Evolutionary conservation across 2,113 vertebrate species (phyloP).

Genomic region (Albula goreensis): DNA sequence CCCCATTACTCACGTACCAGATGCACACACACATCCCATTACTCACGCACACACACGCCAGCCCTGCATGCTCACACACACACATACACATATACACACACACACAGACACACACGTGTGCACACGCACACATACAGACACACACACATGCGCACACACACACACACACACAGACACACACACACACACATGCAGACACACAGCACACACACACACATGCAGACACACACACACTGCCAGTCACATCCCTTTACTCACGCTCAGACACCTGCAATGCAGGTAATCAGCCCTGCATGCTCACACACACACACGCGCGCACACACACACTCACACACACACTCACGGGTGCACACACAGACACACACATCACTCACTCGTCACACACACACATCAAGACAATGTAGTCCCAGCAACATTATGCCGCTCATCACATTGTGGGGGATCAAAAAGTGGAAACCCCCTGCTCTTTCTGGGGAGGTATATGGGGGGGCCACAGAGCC

Average conservation of each 20-base stretch:
- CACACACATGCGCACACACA: constrained; percentile 13
- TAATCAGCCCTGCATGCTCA: background rate
- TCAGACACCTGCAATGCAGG: too few species aligned
- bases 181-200: background rate
- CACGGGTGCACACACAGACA: background rate
- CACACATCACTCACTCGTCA: background rate
- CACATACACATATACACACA: background rate
- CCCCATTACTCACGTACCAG: background rate
- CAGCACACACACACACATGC: background rate
- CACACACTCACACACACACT: background rate
- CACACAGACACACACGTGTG: background rate
- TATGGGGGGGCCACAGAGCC: too few species aligned
- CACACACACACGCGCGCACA: constrained; percentile 2
- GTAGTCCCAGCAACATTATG: too few species aligned
- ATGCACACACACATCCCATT: background rate
- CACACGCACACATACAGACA: background rate
- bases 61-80: background rate
- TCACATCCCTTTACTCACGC: background rate
- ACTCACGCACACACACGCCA: background rate
- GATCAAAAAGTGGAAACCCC: too few species aligned
- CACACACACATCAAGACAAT: too few species aligned
- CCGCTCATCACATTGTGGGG: too few species aligned
- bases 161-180: background rate
- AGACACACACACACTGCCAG: background rate
- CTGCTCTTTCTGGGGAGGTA: too few species aligned